Evolutionary conservation across 2,797 vertebrate species (phyloP).

Genomic region (Pantherophis alleghaniensis): DNA sequence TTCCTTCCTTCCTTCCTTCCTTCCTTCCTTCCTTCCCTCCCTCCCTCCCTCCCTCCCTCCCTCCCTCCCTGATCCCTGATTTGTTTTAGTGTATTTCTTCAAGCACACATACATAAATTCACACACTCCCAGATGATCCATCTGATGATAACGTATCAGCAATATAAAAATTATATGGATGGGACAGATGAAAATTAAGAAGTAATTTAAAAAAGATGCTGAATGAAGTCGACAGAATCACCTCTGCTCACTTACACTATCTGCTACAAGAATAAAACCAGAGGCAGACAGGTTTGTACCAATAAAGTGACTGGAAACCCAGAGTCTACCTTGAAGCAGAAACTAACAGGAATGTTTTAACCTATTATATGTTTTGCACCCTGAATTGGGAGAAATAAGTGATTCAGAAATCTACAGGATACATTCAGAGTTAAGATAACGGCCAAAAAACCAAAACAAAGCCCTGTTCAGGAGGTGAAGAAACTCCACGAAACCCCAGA

Average conservation of each 20-base stretch:
- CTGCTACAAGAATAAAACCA: background rate
- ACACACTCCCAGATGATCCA: background rate
- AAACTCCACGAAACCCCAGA: background rate
- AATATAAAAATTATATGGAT: background rate
- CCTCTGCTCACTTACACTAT: background rate
- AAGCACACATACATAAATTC: background rate
- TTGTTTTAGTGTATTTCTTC: background rate
- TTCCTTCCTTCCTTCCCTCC: rapidly evolving
- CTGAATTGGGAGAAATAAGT: background rate
- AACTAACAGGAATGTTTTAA: background rate
- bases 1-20: background rate
- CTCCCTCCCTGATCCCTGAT: background rate
- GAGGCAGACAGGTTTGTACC: background rate
- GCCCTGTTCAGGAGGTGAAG: background rate
- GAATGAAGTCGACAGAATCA: background rate
- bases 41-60: background rate
- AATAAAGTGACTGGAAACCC: background rate
- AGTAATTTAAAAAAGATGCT: background rate
- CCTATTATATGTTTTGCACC: background rate
- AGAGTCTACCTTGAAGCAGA: background rate
- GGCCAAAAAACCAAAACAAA: background rate
- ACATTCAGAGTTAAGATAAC: background rate
- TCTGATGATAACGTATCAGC: background rate
- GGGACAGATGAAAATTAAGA: background rate
- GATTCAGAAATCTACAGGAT: background rate